Evolutionary conservation across 1,140 invertebrate genomes (phyloP), one percentile per base, ranked within the genome.

Genomic region (Solen grandis): DNA sequence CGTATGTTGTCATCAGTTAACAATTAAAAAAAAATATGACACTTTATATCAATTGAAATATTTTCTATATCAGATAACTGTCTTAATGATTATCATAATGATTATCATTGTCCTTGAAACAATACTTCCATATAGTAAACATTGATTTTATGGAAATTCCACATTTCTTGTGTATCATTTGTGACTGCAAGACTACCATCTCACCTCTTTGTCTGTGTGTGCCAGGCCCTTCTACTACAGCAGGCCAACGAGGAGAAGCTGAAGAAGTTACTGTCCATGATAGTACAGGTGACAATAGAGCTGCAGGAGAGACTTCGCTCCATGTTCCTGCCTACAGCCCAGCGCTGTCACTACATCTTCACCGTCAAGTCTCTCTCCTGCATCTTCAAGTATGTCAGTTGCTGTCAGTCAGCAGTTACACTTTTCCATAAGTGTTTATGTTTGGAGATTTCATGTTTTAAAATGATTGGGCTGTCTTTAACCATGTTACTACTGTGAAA

Each of bases 321-420:
- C 5, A 92, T 92, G 88, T 92, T 91, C 73, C 83, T 91, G n/a
- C 84, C 87, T 22, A 92, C 90, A 25, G 78, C 91, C 8, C 87
- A 91, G 82, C 68, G 91, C 29, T 89, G 90, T 55, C 92, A 92
- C 80, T 92, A 92, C 69, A 85, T 92, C 50, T 92, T 92, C 80
- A 92, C 90, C 2, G 77, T 90, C 41, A 87, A 88, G 46, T 88
- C 89, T 74, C 84, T 92, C 5, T 76, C 85, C n/a, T 84, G 83
- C 35, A 87, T 92, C 10, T 92, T 92, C 84, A 92, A 88, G 91
- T 92, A 82, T 85, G 74, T 80, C 5, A 36, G 46, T 19, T 80
- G 13, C 69, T 33, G 33, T 25, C 16, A 16, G 29, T 29, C 27
- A 27, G 13, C 25, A 22, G n/a, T n/a, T n/a, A n/a, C n/a, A n/a